Base-by-base conservation (phyloP, 2,888 invertebrate genomes). In the Acleris emargana region DNA sequence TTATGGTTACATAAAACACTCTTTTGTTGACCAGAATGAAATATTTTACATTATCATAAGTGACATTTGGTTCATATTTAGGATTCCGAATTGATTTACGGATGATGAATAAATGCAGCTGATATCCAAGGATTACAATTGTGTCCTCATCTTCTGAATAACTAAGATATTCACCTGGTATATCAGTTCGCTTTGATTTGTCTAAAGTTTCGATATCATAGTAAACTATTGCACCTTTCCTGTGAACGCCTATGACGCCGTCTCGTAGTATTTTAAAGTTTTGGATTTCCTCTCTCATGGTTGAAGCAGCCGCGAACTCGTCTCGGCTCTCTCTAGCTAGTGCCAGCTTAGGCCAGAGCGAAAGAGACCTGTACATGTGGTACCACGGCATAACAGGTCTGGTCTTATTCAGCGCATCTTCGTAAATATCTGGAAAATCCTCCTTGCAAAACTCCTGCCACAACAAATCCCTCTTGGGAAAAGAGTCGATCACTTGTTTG, bases 221-320 rank as follows among this genome's bases (percentile, higher is more conserved):
- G 51, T 87, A 90, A 0, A 74, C 72, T 1, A 91, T 82, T 0
- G 71, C 74, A 0, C 72, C 59, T 11, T 79, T 73, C 11, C 78
- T 88, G 16, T 86, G 89, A 0, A 91, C 83, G 0, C 82, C 84
- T 4, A 91, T 68, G 0, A 77, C 51, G 0, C 88, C 88, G 7
- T 84, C 72, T 0, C 68, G 67, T 0, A 89, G 75, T 0, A 88
- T 67, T 62, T 75, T 72, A 11, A 87, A 79, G 69, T 79, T 76
- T 0, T 76, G 68, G 6, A 90, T 83, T 58, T 89, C 86, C 0
- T 88, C 82, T 0, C 59, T 62, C 0, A 75, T 62, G 5, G 62
- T 67, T 0, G 84, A 78, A 0, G 87, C 86, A 2, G 80, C 72
- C 0, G 87, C 81, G 38, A 89, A 89, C 66, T 90, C 90, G 6